Base-by-base conservation (phyloP, 1,140 invertebrate species). In the Saccostrea echinata region DNA sequence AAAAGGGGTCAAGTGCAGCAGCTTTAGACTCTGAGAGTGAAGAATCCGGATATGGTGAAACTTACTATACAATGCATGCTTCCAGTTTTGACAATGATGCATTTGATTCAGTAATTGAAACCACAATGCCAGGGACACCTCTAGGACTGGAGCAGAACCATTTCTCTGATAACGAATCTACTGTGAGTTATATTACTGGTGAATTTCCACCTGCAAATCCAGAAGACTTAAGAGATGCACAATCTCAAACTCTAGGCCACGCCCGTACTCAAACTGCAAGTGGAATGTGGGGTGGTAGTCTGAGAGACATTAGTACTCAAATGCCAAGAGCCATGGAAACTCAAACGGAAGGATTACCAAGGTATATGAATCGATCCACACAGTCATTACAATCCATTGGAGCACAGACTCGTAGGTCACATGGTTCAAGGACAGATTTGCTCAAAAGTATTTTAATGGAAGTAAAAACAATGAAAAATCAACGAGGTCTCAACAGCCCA, bases 1-100 rank as follows among this genome's bases (percentile, higher is more conserved):
- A 93, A 86, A 92, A 92, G 85, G 88, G 91, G 16, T 87, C 85
- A 13, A 89, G 89, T 35, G 91, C 90, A 35, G 90, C 90, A 68
- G 92, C 90, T 64, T 86, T 92, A 53, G 92, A 93, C 64, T 94
- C 93, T 0, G 93, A 94, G 64, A 94, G 93, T 71, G 93, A 94
- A 82, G 93, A 94, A 85, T 94, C 93, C 84, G 93, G 93, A n/a
- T 94, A 94, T 91, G 93, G 92, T 88, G 93, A 93, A 61, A 94
- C 93, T 18, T 92, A 91, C 86, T 92, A 93, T 90, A 94, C 93
- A 24, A 93, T 93, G 92, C 93, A 94, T 51, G 93, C 93, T 16
- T 93, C 92, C 16, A 94, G 93, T 90, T 93, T 94, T 91, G 93
- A 94, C 88, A 92, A 91, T 51, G 90, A 92, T 88, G 89, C 93